Percentiles rank a stretch among this genome's conserved stretches.
phyloP scores from a whole-genome alignment of 2,888 invertebrate genomes.

The Sarcophaga variegata region DNA sequence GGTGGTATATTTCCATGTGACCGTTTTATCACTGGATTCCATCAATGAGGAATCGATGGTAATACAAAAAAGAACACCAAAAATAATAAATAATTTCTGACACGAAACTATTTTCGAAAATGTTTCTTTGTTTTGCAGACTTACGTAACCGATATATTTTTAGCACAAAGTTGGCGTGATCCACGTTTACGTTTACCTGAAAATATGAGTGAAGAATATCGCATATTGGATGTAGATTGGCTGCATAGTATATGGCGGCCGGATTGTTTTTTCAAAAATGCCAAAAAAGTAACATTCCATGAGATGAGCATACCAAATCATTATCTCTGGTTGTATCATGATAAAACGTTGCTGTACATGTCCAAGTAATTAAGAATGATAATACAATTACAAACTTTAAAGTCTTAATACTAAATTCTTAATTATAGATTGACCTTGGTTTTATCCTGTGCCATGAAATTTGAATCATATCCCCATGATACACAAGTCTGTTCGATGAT shows the following conservation, averaged over 20 bases:
- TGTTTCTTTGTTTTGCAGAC: slow-evolving; percentile 84
- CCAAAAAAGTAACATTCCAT: slow-evolving; percentile 95
- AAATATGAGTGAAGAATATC: slow-evolving; percentile 95
- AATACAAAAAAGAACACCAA: slow-evolving; percentile 15
- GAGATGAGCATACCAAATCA: slow-evolving; percentile 98
- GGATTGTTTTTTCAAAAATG: slow-evolving; percentile 96
- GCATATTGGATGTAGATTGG: slow-evolving; percentile 95
- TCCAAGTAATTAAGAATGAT: slow-evolving; percentile 87
- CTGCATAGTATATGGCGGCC: slow-evolving; percentile 95
- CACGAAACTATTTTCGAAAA: not conserved
- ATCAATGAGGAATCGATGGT: slow-evolving; percentile 97
- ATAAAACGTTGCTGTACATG: slow-evolving; percentile 95
- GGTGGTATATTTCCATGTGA: slow-evolving; percentile 94
- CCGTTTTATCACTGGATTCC: slow-evolving; percentile 94
- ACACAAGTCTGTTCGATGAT: slow-evolving; percentile 96
- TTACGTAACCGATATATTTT: slow-evolving; percentile 95
- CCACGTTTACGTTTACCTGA: slow-evolving; percentile 93
- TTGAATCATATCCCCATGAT: slow-evolving; percentile 96
- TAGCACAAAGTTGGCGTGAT: slow-evolving; percentile 96
- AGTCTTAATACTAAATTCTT: slow-evolving; percentile 7
- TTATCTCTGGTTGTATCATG: slow-evolving; percentile 95
- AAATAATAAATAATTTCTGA: slow-evolving; percentile 13
- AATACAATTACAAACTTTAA: not conserved
- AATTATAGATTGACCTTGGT: slow-evolving; percentile 91
- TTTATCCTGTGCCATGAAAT: slow-evolving; percentile 96